A percentile compares a stretch with the other conserved stretches of the same genome.
Evolutionary conservation across 2,888 invertebrate species (phyloP).

Genomic region (Pyrocoelia pectoralis): DNA sequence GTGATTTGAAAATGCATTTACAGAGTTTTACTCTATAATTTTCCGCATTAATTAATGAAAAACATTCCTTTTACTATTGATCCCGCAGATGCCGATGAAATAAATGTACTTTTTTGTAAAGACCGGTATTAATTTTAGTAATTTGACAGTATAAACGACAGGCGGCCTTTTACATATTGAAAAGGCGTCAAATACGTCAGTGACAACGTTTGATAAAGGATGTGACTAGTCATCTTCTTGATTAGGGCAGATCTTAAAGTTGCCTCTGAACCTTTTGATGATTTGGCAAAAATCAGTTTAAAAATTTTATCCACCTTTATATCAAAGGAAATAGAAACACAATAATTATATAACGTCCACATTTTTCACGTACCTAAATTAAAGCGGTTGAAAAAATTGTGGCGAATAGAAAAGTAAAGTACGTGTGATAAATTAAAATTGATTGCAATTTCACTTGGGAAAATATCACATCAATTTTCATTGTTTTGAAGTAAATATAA

Average conservation of each 20-base stretch:
- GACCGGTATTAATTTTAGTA: constrained; percentile 53
- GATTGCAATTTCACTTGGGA: constrained; percentile 33
- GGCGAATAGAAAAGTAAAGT: no score
- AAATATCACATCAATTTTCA: constrained; percentile 25
- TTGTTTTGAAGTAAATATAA: not conserved
- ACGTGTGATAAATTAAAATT: constrained; percentile 5
- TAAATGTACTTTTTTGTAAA: constrained; percentile 43
- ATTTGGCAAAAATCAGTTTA: constrained; percentile 52
- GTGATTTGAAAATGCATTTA: not conserved
- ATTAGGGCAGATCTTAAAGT: constrained; percentile 58
- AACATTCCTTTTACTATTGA: constrained; percentile 42
- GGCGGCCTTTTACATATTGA: constrained; percentile 46
- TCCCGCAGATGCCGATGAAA: constrained; percentile 41
- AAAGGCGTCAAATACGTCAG: constrained; percentile 53
- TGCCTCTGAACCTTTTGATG: constrained; percentile 58
- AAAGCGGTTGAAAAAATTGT: no score
- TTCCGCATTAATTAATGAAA: constrained; percentile 41
- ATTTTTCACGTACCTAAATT: not conserved
- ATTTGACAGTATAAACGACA: constrained; percentile 53
- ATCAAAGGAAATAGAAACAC: constrained; percentile 24
- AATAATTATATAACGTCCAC: constrained; percentile 19
- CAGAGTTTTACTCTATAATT: constrained; percentile 38
- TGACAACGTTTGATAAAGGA: constrained; percentile 57
- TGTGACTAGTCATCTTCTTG: constrained; percentile 58
- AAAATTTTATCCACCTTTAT: constrained; percentile 32